phyloP scores from a whole-genome alignment of 2,888 invertebrate genomes.

The Willowsia nigromaculata region DNA sequence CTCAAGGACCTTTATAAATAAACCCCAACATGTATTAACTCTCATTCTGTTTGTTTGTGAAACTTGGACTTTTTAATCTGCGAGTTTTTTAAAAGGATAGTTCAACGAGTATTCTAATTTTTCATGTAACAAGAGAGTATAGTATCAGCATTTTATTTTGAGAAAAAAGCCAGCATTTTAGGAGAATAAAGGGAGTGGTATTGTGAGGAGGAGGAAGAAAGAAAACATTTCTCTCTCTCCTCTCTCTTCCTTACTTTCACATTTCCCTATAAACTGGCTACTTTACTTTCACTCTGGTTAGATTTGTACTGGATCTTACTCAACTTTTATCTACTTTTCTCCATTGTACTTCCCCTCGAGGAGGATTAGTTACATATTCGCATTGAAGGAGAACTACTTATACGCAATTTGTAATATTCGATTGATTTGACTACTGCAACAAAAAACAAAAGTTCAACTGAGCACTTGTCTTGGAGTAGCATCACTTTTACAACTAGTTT shows the following conservation, averaged over 20 bases:
- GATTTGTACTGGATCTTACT: background rate
- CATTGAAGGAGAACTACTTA: background rate
- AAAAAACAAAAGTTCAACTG: background rate
- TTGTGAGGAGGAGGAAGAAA: background rate
- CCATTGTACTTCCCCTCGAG: constrained; percentile 47
- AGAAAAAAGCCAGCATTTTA: too few relatives aligned
- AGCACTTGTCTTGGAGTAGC: too few relatives aligned
- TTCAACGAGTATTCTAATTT: too few relatives aligned
- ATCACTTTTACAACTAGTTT: background rate
- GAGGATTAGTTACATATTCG: constrained; percentile 56
- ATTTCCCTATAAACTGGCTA: background rate
- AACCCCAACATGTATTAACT: too few relatives aligned
- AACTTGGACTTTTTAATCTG: too few relatives aligned
- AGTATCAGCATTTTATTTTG: too few relatives aligned
- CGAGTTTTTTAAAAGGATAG: too few relatives aligned
- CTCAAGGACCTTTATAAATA: too few relatives aligned
- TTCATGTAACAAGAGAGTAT: too few relatives aligned
- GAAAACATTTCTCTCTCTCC: background rate
- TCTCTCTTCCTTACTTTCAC: background rate
- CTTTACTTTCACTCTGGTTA: background rate
- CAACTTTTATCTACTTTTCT: background rate
- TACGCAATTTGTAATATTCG: background rate
- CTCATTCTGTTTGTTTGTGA: too few relatives aligned
- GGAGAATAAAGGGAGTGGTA: background rate
- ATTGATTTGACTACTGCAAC: background rate